phyloP scores from a whole-genome alignment of 2,113 vertebrate genomes.

The Lepidothrix coronata region DNA sequence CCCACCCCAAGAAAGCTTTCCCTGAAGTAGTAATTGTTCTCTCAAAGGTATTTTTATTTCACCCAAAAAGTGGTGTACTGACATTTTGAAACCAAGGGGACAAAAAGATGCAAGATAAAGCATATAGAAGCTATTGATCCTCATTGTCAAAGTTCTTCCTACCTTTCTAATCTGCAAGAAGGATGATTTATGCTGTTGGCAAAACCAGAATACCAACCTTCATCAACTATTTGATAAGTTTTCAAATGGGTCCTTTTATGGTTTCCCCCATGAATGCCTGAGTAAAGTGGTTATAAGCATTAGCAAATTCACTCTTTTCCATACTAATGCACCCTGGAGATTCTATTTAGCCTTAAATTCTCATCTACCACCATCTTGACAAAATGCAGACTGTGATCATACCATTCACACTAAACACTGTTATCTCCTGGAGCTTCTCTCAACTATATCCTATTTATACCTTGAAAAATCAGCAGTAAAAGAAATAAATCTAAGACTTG shows the following conservation, averaged over 20 bases:
- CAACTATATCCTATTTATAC: background rate
- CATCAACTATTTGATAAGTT: background rate
- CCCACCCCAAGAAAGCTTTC: background rate
- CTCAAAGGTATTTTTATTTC: background rate
- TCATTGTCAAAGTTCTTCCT: background rate
- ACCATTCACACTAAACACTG: background rate
- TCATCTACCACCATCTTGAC: fast-evolving
- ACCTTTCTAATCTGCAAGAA: background rate
- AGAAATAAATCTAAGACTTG: background rate
- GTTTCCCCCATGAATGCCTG: background rate
- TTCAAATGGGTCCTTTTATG: background rate
- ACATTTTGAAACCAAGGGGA: background rate
- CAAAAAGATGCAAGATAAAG: background rate
- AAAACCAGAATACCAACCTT: background rate
- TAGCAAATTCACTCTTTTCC: background rate
- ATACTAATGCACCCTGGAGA: background rate
- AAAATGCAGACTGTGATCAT: background rate
- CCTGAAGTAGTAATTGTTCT: background rate
- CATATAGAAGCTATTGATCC: background rate
- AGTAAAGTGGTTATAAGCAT: background rate
- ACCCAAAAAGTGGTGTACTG: background rate
- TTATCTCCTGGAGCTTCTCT: background rate
- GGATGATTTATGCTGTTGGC: background rate
- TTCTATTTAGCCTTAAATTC: background rate
- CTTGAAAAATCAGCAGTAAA: background rate